phyloP scores from a whole-genome alignment of 2,888 invertebrate genomes.

The Lacanobia oleracea region DNA sequence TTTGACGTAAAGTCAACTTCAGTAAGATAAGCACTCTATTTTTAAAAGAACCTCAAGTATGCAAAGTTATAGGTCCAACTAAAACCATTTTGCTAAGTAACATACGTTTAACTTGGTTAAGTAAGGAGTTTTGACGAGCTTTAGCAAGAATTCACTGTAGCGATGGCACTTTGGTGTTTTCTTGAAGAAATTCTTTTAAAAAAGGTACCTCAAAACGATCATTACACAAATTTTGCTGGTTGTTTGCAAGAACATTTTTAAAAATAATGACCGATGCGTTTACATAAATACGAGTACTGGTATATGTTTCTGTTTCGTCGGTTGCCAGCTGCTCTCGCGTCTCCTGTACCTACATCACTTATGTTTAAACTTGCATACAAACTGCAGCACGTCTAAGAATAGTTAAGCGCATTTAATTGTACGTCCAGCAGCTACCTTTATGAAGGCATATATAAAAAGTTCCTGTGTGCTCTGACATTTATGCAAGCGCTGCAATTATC shows the following conservation, averaged over 20 bases:
- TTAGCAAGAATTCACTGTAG: slow-evolving; percentile 30
- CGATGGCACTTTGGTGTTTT: slow-evolving; percentile 38
- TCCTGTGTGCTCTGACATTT: slow-evolving; percentile 38
- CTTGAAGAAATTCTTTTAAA: slow-evolving; percentile 28
- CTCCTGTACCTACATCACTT: slow-evolving; percentile 19
- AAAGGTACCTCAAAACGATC: slow-evolving; percentile 29
- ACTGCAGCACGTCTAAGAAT: slow-evolving; percentile 51
- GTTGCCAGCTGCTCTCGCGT: slow-evolving; percentile 55
- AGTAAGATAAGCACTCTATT: neutral
- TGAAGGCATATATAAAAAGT: slow-evolving; percentile 47
- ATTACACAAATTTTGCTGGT: slow-evolving; percentile 36
- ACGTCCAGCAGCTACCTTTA: slow-evolving; percentile 29
- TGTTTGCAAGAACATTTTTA: slow-evolving; percentile 25
- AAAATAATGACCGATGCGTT: slow-evolving; percentile 21
- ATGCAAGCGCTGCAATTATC: slow-evolving; percentile 46
- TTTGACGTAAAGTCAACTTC: neutral
- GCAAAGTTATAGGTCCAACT: slow-evolving; percentile 24
- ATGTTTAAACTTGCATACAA: slow-evolving; percentile 20
- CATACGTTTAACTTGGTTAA: slow-evolving; percentile 44
- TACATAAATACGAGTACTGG: slow-evolving; percentile 1
- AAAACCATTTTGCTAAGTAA: slow-evolving; percentile 38
- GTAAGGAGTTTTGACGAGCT: slow-evolving; percentile 50
- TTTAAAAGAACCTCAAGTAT: slow-evolving; percentile 22
- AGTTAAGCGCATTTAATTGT: slow-evolving; percentile 44
- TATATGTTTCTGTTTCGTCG: slow-evolving; percentile 29